A percentile compares a stretch with the other conserved stretches of the same genome.
These are phyloP conservation scores for Xanthorhoe designata DNA, from an alignment of 2,888 invertebrate species.

Conservation along the genomic window DNA sequence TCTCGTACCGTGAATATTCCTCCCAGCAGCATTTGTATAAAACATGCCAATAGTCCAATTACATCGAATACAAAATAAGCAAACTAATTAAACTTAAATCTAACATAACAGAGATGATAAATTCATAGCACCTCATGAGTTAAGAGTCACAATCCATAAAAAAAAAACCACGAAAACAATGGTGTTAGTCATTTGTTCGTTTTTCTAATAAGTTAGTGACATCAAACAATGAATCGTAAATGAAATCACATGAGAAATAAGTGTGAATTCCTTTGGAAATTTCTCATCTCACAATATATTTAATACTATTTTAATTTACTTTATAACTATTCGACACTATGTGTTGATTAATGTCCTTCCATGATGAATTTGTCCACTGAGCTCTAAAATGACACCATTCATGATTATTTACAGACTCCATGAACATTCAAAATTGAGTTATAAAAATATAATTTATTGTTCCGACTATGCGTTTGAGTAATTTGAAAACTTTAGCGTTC, in stretches of 20 bases:
- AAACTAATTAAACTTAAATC: conserved; percentile 49
- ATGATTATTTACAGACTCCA: conserved; percentile 23
- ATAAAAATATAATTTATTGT: conserved; percentile 8
- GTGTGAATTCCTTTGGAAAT: conserved; percentile 26
- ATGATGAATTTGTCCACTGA: conserved; percentile 36
- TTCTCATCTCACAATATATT: conserved; percentile 16
- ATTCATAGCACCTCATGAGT: conserved; percentile 14
- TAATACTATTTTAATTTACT: conserved; percentile 28
- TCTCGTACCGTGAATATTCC: conserved; percentile 21
- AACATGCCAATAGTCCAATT: conserved; percentile 39
- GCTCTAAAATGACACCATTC: conserved; percentile 37
- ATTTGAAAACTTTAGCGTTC: background rate
- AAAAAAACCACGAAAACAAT: conserved; percentile 29
- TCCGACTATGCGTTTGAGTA: conserved; percentile 3
- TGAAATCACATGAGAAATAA: conserved; percentile 16
- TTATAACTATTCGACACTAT: conserved; percentile 36
- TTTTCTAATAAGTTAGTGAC: conserved; percentile 30
- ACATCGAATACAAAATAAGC: conserved; percentile 46
- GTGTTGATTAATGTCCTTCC: conserved; percentile 38
- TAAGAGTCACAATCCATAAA: conserved; percentile 19
- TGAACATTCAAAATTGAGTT: conserved; percentile 13
- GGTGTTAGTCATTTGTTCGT: conserved; percentile 27
- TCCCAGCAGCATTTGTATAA: conserved; percentile 40
- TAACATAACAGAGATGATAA: conserved; percentile 37
- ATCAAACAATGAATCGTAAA: conserved; percentile 21